Evolutionary conservation across 2,797 vertebrate genomes (phyloP), one percentile per base, ranked within the genome.

Genomic region (Melanotaenia trifasciata): DNA sequence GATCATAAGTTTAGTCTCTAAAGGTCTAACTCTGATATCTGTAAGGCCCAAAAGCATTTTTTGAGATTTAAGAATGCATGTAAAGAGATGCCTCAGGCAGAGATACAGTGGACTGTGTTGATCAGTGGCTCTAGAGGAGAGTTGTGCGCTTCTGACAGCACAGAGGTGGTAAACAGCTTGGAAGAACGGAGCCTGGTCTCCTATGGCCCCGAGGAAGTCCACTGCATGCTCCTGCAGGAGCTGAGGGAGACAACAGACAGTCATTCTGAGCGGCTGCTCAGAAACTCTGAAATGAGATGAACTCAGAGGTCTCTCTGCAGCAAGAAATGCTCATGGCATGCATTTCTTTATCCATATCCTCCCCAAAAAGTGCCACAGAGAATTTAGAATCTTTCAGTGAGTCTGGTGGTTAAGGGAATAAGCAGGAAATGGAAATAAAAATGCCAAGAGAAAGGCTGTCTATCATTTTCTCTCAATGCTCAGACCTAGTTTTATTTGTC

Each of bases 221-320:
- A 70, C 70, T 66, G 81, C 84, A 76, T 28, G 76, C 78, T 87
- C 76, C 80, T 79, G 78, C 80, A 76, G 76, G 72, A 79, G 76
- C 81, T 63, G 35, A 66, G 72, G 72, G 78, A 67, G 78, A 79
- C 74, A 84, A 77, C 68, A 87, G 85, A 84, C 80, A 76, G 82
- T 84, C 83, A 81, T 89, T 88, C 79, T 33, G 28, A 30, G 13
- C 76, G 38, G 79, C 85, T 78, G 81, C 83, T 90, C 83, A 79
- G 84, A 88, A 89, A 91, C 84, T 89, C 84, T 86, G 76, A 91
- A 93, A 93, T 91, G 63, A 93, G 87, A 92, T 92, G 87, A 92
- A 93, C 89, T 90, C 80, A 4, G 76, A 87, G 86, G 81, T 87
- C 84, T 87, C 79, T 83, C 87, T 84, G 83, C 81, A 85, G 83